Conservation (phyloP, 1,140 invertebrate genomes). For the Hyles vespertilio region DNA sequence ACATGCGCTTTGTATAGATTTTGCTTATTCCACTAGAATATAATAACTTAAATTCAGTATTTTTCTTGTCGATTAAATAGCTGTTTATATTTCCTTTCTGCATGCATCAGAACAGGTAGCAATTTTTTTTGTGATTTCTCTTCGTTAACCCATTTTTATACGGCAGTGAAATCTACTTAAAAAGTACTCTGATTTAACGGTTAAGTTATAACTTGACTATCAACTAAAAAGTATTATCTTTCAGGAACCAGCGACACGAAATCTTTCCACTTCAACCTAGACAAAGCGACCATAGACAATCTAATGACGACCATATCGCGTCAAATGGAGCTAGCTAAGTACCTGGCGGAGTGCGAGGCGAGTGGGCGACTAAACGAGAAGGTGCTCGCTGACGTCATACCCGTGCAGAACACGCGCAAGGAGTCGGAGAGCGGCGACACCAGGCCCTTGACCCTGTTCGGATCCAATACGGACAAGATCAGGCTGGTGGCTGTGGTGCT, state of each 20-base stretch:
- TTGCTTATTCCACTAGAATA: no score
- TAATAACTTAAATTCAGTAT: no score
- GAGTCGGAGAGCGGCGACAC: slow-evolving; percentile 57
- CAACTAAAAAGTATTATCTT: slow-evolving; percentile 31
- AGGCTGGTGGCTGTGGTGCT: slow-evolving; percentile 80
- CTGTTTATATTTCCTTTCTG: no score
- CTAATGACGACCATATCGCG: slow-evolving; percentile 82
- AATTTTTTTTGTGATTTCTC: no score
- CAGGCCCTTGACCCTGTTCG: slow-evolving; percentile 81
- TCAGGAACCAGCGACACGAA: slow-evolving; percentile 60
- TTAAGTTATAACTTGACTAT: neutral
- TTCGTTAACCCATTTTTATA: no score
- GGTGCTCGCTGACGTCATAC: slow-evolving; percentile 53
- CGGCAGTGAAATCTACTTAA: no score
- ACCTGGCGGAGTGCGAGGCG: slow-evolving; percentile 78
- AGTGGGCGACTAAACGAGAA: slow-evolving; percentile 59
- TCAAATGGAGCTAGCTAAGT: slow-evolving; percentile 83
- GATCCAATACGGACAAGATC: slow-evolving; percentile 79
- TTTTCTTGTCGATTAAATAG: no score
- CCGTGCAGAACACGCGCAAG: slow-evolving; percentile 44
- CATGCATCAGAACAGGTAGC: no score
- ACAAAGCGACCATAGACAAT: slow-evolving; percentile 80
- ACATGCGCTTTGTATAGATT: no score
- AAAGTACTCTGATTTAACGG: no score
- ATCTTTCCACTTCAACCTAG: slow-evolving; percentile 80